Evolutionary conservation across 2,797 vertebrate genomes (phyloP), one percentile per base, ranked within the genome.

Genomic region (Macroramphosus scolopax): DNA sequence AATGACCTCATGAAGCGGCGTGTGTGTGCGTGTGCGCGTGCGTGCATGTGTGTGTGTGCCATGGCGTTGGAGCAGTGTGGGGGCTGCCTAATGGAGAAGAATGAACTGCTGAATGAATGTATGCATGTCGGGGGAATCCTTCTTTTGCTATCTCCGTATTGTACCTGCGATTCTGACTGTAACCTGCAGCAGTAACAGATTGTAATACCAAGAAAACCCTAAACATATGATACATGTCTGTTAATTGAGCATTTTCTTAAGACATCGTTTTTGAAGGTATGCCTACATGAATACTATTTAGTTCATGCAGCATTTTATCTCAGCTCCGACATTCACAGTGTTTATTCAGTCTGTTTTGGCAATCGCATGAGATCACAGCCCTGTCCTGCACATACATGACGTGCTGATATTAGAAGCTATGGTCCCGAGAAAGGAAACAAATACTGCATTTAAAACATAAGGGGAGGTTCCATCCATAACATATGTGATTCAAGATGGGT

Each of bases 1-100:
- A 88, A 87, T 83, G 77, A 88, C 72, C 70, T 51, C 6, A 57
- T 69, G 58, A 68, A 50, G 55, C 65, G 41, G 63, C 0, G 1
- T 67, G 63, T 51, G 52, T 65, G 54, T 50, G 37, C 30, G 31
- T 41, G 38, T 56, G 60, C 6, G 20, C 40, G 26, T 45, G 40
- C 40, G 48, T 36, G 25, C 42, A 40, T 45, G 42, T 44, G 34
- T 44, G 42, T 53, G 35, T 40, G 44, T 31, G 31, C 62, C 50
- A 33, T 42, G 42, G 63, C 77, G 82, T 79, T 76, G 80, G 40
- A 72, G 65, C 67, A 51, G 57, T 55, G 44, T 40, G 37, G 51
- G 56, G 69, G 55, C 56, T 5, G 30, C 67, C 55, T 78, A 79
- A 79, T 77, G 49, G 55, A 71, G 51, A 73, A 72, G 16, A 63